A percentile compares a stretch with the other conserved stretches of the same genome.
These are phyloP conservation scores for Spodoptera frugiperda DNA, from an alignment of 1,140 invertebrate species.

Conservation along the genomic window DNA sequence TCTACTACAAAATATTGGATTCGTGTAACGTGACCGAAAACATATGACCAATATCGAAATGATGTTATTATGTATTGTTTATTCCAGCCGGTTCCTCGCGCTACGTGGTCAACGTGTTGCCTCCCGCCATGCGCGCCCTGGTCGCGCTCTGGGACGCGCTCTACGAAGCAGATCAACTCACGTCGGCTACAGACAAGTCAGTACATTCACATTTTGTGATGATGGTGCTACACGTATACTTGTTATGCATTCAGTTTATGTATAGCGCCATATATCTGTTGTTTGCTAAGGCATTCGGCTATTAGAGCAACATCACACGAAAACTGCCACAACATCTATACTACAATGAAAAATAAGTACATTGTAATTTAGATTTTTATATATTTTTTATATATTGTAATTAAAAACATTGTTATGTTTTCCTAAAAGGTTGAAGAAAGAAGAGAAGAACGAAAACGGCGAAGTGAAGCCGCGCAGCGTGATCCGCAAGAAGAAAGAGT, in stretches of 20 bases:
- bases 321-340: too few relatives aligned
- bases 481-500: constrained; percentile 68
- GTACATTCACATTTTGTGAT: background rate
- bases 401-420: constrained; percentile 31
- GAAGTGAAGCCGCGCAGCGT: constrained; percentile 56
- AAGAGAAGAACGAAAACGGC: constrained; percentile 73
- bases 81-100: constrained; percentile 70
- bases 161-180: constrained; percentile 83
- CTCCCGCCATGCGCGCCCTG: constrained; percentile 94
- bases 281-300: too few relatives aligned
- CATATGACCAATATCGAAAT: too few relatives aligned
- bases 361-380: too few relatives aligned
- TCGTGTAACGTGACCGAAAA: too few relatives aligned
- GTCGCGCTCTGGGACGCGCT: constrained; percentile 96
- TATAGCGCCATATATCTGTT: too few relatives aligned
- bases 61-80: constrained; percentile 36
- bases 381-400: too few relatives aligned
- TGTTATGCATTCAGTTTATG: too few relatives aligned
- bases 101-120: constrained; percentile 90
- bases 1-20: too few relatives aligned
- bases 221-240: too few relatives aligned
- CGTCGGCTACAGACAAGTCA: constrained; percentile 74
- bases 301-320: too few relatives aligned
- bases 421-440: constrained; percentile 60
- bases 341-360: too few relatives aligned